phyloP scores from a whole-genome alignment of 2,113 vertebrate genomes.

The Chloroceryle aenea region DNA sequence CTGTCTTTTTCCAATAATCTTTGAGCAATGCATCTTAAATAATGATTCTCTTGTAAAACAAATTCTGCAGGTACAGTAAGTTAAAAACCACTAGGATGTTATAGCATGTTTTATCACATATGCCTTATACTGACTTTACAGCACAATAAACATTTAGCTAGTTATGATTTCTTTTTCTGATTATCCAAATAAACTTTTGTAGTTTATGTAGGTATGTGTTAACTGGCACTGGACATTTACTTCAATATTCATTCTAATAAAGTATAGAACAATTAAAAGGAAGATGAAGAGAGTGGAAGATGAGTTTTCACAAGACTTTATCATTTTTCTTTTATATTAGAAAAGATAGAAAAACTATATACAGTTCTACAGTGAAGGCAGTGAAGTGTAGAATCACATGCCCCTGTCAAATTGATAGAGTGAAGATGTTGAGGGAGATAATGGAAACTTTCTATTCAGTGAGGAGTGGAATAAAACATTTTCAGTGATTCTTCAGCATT shows the following conservation, averaged over 20 bases:
- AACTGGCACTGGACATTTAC: not conserved
- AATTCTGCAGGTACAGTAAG: not conserved
- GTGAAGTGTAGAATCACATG: conserved; percentile 81
- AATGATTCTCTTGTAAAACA: not conserved
- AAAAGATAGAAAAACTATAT: conserved; percentile 72
- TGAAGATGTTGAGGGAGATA: conserved; percentile 95
- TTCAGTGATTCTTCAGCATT: conserved; percentile 92
- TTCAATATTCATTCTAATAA: not conserved
- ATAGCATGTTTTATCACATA: not conserved
- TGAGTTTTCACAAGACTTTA: conserved; percentile 62
- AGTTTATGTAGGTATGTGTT: not conserved
- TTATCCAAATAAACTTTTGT: not conserved
- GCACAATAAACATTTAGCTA: no score
- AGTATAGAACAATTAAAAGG: conserved; percentile 25
- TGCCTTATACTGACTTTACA: not conserved
- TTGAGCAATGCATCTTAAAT: not conserved
- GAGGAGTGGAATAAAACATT: conserved; percentile 86
- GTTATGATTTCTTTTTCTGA: not conserved
- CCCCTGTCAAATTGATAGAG: conserved; percentile 95
- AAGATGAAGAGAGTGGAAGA: conserved; percentile 2
- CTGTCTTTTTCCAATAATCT: not conserved
- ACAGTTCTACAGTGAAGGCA: conserved; percentile 78
- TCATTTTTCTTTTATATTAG: conserved; percentile 71
- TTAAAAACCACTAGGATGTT: not conserved
- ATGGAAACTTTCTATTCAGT: conserved; percentile 96